Base-by-base conservation (phyloP, 2,888 invertebrate genomes). In the Melieria omissa region DNA sequence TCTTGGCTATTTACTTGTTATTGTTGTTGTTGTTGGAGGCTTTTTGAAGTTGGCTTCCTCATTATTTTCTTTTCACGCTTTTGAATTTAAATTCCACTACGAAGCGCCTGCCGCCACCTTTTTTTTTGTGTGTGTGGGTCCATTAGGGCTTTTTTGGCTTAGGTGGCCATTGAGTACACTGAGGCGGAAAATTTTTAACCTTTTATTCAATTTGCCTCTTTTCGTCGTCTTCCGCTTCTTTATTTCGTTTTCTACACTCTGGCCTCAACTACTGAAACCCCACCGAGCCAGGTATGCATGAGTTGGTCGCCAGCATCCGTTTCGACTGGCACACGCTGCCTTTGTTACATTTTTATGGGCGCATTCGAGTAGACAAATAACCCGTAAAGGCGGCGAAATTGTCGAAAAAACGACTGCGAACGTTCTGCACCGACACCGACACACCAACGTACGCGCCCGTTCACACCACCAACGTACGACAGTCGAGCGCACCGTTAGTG, bases 301-400 rank as follows among this genome's bases (percentile, higher is more conserved):
- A 60, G 8, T 16, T 42, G 14, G 45, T 55, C 54, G 45, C n/a
- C 54, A 52, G 60, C 54, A 55, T 63, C 44, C 58, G 54, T 57
- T 64, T 57, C 44, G 65, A 64, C 41, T 44, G 9, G 41, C 47
- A 42, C 47, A 64, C 52, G 77, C 78, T 74, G 77, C 77, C 78
- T 82, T 78, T 74, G 77, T 78, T 77, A 80, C 76, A 80, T 80
- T 80, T 83, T 81, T 80, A 81, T 82, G 76, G 75, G 75, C 77
- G 77, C 77, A 61, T 77, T 77, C 78, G 75, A 68, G 74, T 73
- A 74, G 74, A 77, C 78, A 83, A 80, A 78, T 77, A 81, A 78
- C 78, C 80, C 78, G 78, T 78, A 80, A 82, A 79, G 76, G 78
- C 77, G 80, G 73, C 76, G 72, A 78, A 77, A 46, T 46, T 45